Conservation (phyloP, 2,888 invertebrate species). For the Melieria omissa region DNA sequence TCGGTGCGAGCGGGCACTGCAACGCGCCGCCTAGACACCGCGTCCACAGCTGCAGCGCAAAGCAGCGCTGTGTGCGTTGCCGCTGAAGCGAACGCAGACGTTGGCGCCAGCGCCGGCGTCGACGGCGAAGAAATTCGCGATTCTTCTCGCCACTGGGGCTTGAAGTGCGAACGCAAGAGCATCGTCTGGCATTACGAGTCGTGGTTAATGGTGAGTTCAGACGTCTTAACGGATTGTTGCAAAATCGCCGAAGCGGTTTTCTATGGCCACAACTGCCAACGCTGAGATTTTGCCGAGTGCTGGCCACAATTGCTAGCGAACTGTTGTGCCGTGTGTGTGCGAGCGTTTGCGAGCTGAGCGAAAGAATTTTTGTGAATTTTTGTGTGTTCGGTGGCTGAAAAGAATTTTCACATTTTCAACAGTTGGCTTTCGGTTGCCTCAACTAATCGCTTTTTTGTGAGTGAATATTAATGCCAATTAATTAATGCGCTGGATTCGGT, state of each 20-base stretch:
- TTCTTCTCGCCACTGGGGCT: conserved; percentile 47
- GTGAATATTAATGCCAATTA: not conserved
- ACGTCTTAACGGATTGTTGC: conserved; percentile 51
- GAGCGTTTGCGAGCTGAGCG: too few relatives aligned
- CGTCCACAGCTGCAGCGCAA: conserved; percentile 20
- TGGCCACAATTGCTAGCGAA: not conserved
- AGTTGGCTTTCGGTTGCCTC: too few relatives aligned
- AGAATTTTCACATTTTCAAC: too few relatives aligned
- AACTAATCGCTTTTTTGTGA: not conserved
- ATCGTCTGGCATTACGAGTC: conserved; percentile 64
- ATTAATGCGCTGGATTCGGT: not conserved
- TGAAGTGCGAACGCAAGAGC: conserved; percentile 52
- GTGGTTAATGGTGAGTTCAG: conserved; percentile 64
- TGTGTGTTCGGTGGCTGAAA: too few relatives aligned
- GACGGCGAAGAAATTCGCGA: conserved; percentile 36
- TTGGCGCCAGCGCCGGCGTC: conserved; percentile 12
- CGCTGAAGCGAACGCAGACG: conserved; percentile 30
- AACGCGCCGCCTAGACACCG: not conserved
- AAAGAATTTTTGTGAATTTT: not conserved
- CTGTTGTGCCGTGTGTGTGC: conserved; percentile 1
- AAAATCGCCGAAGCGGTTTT: not conserved
- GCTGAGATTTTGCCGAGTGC: not conserved
- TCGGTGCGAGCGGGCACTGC: not conserved
- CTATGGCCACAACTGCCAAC: not conserved
- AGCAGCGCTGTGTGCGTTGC: conserved; percentile 23